Percentiles rank a stretch among this genome's conserved stretches.
These are phyloP conservation scores for Diorhabda elongata DNA, from an alignment of 1,140 invertebrate species.

Conservation along the genomic window DNA sequence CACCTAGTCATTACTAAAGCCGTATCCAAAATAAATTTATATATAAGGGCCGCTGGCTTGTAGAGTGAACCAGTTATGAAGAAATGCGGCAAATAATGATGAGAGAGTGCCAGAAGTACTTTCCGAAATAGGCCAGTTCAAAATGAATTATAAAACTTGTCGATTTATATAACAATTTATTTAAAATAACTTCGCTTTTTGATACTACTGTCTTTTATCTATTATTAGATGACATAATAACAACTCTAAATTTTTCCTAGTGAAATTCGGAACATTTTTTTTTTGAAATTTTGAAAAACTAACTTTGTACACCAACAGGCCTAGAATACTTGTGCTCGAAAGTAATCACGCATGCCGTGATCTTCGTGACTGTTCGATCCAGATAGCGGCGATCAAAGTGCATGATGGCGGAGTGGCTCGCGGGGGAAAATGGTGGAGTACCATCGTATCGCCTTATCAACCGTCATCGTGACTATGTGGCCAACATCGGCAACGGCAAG, in stretches of 20 bases:
- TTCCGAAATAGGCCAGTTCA: not conserved
- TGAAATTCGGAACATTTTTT: too few species aligned
- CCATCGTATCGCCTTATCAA: constrained; percentile 9
- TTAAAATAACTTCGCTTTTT: too few species aligned
- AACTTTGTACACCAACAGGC: too few species aligned
- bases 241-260: too few species aligned
- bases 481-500: not conserved
- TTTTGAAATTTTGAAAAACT: too few species aligned
- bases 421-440: constrained; percentile 5
- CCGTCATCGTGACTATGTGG: constrained; percentile 9
- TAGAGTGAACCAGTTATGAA: not conserved
- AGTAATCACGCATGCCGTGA: constrained; percentile 12
- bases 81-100: not conserved
- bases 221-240: too few species aligned
- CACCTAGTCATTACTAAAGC: not conserved
- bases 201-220: too few species aligned
- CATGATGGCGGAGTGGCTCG: not conserved
- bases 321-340: not conserved
- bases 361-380: constrained; percentile 14
- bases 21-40: not conserved
- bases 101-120: not conserved
- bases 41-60: not conserved
- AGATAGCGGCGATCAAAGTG: constrained; percentile 11
- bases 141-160: too few species aligned
- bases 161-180: too few species aligned